These are phyloP conservation scores for Colostygia pectinataria DNA, from an alignment of 2,888 invertebrate species.

Conservation along the genomic window DNA sequence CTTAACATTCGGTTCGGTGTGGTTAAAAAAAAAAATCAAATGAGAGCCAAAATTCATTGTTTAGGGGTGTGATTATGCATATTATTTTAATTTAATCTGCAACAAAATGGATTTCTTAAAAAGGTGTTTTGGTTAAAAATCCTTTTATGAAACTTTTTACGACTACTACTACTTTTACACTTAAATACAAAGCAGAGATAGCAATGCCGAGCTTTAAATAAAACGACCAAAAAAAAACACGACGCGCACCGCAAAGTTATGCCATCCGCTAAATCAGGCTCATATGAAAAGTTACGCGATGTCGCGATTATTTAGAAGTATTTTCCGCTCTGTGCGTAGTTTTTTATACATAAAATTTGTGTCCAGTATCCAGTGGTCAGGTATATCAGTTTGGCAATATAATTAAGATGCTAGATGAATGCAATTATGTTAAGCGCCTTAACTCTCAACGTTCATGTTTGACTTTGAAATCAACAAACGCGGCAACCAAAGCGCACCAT, in stretches of 20 bases:
- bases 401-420: too few relatives aligned
- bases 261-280: constrained; percentile 58
- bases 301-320: neutral
- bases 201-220: constrained; percentile 30
- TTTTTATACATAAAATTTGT: too few relatives aligned
- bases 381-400: too few relatives aligned
- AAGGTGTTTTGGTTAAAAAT: neutral
- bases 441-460: too few relatives aligned
- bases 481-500: too few relatives aligned
- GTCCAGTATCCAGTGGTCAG: too few relatives aligned
- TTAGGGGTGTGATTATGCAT: neutral
- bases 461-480: too few relatives aligned
- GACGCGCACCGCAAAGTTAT: constrained; percentile 38
- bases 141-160: too few relatives aligned
- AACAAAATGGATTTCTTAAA: too few relatives aligned
- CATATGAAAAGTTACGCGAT: constrained; percentile 63
- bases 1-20: constrained; percentile 11
- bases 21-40: neutral
- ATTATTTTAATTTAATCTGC: too few relatives aligned
- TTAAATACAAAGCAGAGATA: constrained; percentile 8
- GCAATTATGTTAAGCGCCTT: too few relatives aligned
- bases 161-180: neutral
- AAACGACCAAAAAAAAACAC: constrained; percentile 43
- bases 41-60: neutral
- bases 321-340: neutral